Base-by-base conservation (phyloP, 2,797 vertebrate genomes). In the Tokudaia tokunoshimensis region DNA sequence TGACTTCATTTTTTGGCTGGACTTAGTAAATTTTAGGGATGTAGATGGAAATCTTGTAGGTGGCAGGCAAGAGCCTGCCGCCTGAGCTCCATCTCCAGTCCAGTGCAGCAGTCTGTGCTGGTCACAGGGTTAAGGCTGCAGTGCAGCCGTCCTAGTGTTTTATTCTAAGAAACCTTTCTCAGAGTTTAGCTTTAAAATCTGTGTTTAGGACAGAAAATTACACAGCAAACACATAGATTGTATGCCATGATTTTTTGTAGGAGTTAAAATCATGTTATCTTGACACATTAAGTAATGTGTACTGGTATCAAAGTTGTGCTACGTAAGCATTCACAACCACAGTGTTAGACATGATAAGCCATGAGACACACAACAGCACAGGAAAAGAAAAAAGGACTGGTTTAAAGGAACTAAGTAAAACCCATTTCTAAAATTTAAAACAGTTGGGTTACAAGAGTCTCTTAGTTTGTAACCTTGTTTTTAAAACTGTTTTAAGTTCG, bases 361-460 rank as follows among this genome's bases (percentile, higher is more conserved):
- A 75, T 2, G 91, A 96, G 67, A 94, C 57, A 82, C 34, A 63
- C 31, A 34, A 50, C 95, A 89, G 44, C 34, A 78, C 26, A 89
- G 89, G 31, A 41, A 52, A 92, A 67, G 50, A 95, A 96, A 31
- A 90, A 55, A 37, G 29, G 29, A 11, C 22, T 50, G 3, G 78
- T 91, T 89, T 80, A 96, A 95, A 91, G 50, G 34, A 97, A 96
- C 92, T 41, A 94, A 91, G 55, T n/a, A 90, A 92, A 91, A 84
- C 55, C n/a, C 31, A 63, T 44, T 93, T 86, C 59, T 89, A 94
- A 22, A 0, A 96, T 94, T 20, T 93, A 47, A 98, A 95, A 95
- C 14, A 93, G 0, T 47, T 79, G 7, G 55, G 3, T 75, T 90
- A 90, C 65, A 94, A 63, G 34, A 72, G 47, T 92, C 41, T 96